phyloP scores from a whole-genome alignment of 1,140 invertebrate species.

The Apis cerana region DNA sequence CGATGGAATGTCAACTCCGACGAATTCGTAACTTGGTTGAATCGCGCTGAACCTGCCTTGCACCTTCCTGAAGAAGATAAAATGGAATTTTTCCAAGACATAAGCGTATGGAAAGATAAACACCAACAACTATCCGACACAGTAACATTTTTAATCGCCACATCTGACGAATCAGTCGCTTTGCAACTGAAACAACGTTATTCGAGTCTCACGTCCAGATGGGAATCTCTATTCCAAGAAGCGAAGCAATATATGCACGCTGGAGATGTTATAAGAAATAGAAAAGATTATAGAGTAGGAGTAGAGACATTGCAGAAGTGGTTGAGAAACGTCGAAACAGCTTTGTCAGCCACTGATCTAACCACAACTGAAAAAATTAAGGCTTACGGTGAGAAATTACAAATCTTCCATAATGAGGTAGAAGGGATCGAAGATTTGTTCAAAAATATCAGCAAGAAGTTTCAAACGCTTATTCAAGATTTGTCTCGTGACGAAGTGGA shows the following conservation, averaged over 20 bases:
- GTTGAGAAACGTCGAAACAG: slow-evolving; percentile 88
- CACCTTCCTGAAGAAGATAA: slow-evolving; percentile 90
- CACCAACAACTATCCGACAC: slow-evolving; percentile 91
- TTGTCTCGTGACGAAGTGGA: slow-evolving; percentile 95
- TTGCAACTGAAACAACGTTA: slow-evolving; percentile 89
- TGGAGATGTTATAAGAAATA: slow-evolving; percentile 91
- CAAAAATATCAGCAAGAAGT: slow-evolving; percentile 93
- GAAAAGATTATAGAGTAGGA: slow-evolving; percentile 90
- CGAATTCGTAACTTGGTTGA: slow-evolving; percentile 91
- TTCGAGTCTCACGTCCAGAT: slow-evolving; percentile 86
- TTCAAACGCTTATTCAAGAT: slow-evolving; percentile 94
- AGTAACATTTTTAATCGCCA: slow-evolving; percentile 93
- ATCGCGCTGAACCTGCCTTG: slow-evolving; percentile 89
- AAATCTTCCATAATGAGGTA: slow-evolving; percentile 89
- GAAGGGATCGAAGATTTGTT: slow-evolving; percentile 94
- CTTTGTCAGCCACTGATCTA: slow-evolving; percentile 85
- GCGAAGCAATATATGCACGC: slow-evolving; percentile 93
- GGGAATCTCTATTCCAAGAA: slow-evolving; percentile 91
- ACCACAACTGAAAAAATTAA: slow-evolving; percentile 90
- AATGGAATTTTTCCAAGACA: slow-evolving; percentile 95
- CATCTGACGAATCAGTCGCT: slow-evolving; percentile 90
- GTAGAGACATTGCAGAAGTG: slow-evolving; percentile 89
- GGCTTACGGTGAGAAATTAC: slow-evolving; percentile 89
- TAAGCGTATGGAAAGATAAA: slow-evolving; percentile 94
- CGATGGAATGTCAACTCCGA: slow-evolving; percentile 88